Evolutionary conservation across 2,113 vertebrate species (phyloP), one percentile per base, ranked within the genome.

Genomic region (Phrynosoma platyrhinos): DNA sequence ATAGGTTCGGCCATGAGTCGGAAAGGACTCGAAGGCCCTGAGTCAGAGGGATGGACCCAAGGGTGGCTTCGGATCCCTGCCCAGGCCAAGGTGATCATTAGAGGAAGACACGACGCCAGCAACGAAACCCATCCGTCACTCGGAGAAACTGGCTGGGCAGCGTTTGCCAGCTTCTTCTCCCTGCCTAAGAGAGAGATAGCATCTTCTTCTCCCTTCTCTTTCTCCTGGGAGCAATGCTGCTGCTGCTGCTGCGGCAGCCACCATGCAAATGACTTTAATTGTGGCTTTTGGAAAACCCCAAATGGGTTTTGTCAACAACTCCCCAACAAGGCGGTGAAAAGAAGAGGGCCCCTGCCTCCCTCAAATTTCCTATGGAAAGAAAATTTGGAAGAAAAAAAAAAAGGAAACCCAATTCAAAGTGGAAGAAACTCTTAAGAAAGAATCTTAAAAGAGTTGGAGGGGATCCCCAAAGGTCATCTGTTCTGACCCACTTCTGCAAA

Each of bases 281-380:
- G 71, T 25, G 55, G 42, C 30, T 40, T 74, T 68, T 53, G 36
- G 40, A 53, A n/a, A 55, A 32, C 8, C 58, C 55, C 30, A 42
- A 27, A 47, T 7, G 47, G 8, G n/a, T 75, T 75, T 85, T 89
- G 88, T 89, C 84, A 85, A 89, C 88, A 76, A 80, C 69, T 69
- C 23, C 36, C 36, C 55, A 21, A n/a, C 8, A 3, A 62, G 71
- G 83, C 42, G 18, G 25, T 23, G 10, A 14, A 32, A 36, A 74
- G 4, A n/a, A 23, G 10, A 13, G 5, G 5, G 55, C 2, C 10
- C 14, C 55, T 36, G 36, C 55, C 10, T 5, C 5, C 55, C 14
- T 14, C 55, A 58, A 58, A 58, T 58, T 14, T 10, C 55, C 12
- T 14, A 36, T 6, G 32, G n/a, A 14, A 68, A 9, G 6, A 12